A percentile compares a stretch with the other conserved stretches of the same genome.
Conservation (phyloP, 2,888 invertebrate genomes). For the Lasioglossum pauxillum region DNA sequence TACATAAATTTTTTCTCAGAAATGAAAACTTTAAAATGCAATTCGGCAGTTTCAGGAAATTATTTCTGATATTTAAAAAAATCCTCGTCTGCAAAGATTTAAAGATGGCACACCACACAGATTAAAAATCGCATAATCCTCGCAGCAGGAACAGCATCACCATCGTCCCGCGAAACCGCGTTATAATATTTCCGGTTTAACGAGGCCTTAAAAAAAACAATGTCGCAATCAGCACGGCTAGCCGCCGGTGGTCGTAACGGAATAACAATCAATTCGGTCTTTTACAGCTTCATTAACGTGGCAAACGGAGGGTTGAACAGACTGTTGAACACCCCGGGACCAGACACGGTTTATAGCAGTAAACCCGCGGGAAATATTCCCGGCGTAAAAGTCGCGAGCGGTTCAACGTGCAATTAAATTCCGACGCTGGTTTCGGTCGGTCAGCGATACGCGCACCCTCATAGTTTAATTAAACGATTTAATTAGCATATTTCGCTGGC, state of each 20-base stretch:
- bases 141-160: too few species aligned
- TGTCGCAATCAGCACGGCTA: background rate
- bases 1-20: too few species aligned
- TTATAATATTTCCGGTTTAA: background rate
- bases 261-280: constrained; percentile 2
- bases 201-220: background rate
- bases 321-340: background rate
- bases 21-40: too few species aligned
- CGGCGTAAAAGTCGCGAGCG: background rate
- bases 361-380: background rate
- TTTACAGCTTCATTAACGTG: background rate
- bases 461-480: constrained; percentile 2
- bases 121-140: background rate
- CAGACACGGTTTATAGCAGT: background rate
- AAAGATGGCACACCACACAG: background rate
- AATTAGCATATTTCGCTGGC: background rate
- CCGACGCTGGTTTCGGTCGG: background rate
- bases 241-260: background rate
- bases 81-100: too few species aligned
- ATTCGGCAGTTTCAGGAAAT: too few species aligned
- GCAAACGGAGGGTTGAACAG: background rate
- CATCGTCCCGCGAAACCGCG: background rate
- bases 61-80: too few species aligned
- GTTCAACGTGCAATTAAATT: background rate
- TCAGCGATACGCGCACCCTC: background rate